Conservation (phyloP, 2,888 invertebrate species). For the Luperina nickerlii region DNA sequence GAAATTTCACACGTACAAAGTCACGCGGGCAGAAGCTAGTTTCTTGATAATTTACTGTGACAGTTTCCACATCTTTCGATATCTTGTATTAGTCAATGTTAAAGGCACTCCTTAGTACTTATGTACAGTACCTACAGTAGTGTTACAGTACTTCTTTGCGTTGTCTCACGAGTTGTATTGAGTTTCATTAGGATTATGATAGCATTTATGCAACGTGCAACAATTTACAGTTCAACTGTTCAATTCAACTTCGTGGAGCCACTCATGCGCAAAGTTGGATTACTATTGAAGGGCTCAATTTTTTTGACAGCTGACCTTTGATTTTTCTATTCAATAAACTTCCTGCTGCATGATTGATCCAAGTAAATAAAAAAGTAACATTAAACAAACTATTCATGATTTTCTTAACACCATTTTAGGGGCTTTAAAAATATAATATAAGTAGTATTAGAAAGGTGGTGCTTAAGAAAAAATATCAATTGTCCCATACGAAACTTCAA, state of each 20-base stretch:
- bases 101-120: background rate
- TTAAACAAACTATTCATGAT: background rate
- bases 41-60: background rate
- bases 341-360: background rate
- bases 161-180: conserved; percentile 11
- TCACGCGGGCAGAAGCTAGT: background rate
- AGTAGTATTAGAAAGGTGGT: too few species aligned
- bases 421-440: background rate
- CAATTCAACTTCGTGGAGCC: background rate
- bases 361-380: background rate
- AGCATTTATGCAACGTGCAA: background rate
- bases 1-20: background rate
- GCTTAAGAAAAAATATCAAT: too few species aligned
- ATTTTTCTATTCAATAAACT: background rate
- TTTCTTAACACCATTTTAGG: background rate
- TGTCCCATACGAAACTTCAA: too few species aligned
- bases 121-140: too few species aligned
- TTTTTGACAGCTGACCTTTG: background rate
- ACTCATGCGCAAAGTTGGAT: background rate
- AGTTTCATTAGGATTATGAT: background rate
- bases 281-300: background rate
- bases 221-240: background rate
- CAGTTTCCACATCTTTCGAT: background rate
- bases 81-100: background rate
- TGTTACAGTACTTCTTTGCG: too few species aligned